Base-by-base conservation (phyloP, 2,113 vertebrate genomes). In the Sylvilagus bachmani region DNA sequence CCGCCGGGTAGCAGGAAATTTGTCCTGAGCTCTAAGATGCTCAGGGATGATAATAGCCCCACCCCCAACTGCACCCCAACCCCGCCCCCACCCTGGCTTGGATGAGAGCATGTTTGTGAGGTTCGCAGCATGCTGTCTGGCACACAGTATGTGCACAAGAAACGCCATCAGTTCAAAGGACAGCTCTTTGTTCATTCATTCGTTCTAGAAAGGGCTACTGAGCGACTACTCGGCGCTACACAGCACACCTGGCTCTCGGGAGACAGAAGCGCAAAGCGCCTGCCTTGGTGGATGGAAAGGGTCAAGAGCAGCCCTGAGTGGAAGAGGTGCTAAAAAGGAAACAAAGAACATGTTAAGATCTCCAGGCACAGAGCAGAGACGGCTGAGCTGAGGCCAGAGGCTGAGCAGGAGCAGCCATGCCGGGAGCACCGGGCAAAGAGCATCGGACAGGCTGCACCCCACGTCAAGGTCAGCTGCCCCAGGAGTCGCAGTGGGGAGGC, bases 251-350 rank as follows among this genome's bases (percentile, higher is more conserved):
- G 27, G 31, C 64, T 92, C n/a, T 58, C 12, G 49, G 49, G 33
- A 31, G 11, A 36, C 49, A 21, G 67, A 61, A 25, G 12, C 12
- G 38, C 6, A 2, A 69, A 75, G 27, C 21, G 10, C 25, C 36
- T 19, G 14, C 55, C 64, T 53, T 86, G 49, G 24, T 17, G 53
- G 49, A 25, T 19, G 33, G 51, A 86, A 44, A 74, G 16, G 66
- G 3, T n/a, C 24, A n/a, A 29, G 33, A 3, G 5, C 36, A 6
- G 25, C 14, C 3, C 38, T 62, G 22, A 0, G 0, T 14, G 22
- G 24, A 31, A 44, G 12, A 36, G 0, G 4, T 25, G 11, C n/a
- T 25, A 1, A 4, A 14, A 69, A 64, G 77, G 71, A 73, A 53
- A 67, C 14, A 51, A 74, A 6, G 44, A 10, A 36, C 21, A 10